Conservation (phyloP, 2,113 vertebrate genomes). For the Chaetodon trifascialis region DNA sequence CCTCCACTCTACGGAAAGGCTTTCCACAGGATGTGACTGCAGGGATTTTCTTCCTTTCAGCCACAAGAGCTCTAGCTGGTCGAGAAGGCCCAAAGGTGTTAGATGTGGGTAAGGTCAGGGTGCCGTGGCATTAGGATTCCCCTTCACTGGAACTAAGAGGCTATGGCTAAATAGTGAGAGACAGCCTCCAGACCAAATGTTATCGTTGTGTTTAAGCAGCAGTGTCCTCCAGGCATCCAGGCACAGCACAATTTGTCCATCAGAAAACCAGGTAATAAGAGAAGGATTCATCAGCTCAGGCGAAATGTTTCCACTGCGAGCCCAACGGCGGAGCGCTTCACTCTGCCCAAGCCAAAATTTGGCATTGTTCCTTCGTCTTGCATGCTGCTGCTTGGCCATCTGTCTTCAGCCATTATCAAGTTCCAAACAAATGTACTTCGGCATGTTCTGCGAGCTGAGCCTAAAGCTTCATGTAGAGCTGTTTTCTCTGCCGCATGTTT, state of each 20-base stretch:
- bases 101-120: background rate
- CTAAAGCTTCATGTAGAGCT: background rate
- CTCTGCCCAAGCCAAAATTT: background rate
- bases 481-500: background rate
- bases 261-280: background rate
- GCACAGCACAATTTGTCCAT: background rate
- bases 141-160: background rate
- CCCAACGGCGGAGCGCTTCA: background rate
- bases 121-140: background rate
- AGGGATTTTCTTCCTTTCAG: conserved; percentile 34
- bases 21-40: background rate
- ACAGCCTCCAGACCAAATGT: background rate
- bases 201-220: background rate
- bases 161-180: background rate
- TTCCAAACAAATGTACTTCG: background rate
- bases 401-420: background rate
- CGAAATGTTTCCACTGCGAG: background rate
- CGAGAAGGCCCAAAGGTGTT: conserved; percentile 14
- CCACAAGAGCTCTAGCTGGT: conserved; percentile 2
- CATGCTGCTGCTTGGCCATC: background rate
- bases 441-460: background rate
- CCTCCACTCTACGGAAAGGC: background rate
- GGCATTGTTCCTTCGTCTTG: background rate
- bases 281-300: background rate
- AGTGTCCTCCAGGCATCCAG: background rate